Evolutionary conservation across 2,888 invertebrate species (phyloP), one percentile per base, ranked within the genome.

Genomic region (Hartigia nigra): DNA sequence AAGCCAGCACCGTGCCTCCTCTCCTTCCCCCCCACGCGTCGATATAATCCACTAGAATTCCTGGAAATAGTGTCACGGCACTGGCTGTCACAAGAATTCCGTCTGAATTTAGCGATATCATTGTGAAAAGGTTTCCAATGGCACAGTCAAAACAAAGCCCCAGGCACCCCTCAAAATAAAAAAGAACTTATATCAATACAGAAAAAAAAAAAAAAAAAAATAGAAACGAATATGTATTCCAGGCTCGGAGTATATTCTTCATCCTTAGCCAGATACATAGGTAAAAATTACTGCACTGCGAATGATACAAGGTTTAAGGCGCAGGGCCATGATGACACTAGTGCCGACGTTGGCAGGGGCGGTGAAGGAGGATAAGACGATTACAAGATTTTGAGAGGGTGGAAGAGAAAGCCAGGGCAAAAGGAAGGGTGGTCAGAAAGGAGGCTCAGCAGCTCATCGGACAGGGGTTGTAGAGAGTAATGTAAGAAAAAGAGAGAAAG

Each of bases 371-470:
- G 55, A 23, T 55, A 55, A 55, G 55, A 55, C 23, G 55, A 23
- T 55, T 55, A 55, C 55, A 55, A 55, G 55, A 55, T 23, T 55
- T 55, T 23, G 55, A 23, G 55, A 55, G 55, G 55, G 23, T 55
- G 55, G 23, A 23, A 55, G 23, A 55, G 55, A 82, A 84, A 80
- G 80, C 79, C 78, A 70, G 12, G 78, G 77, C 75, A 78, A 80
- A 76, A 32, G 32, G 4, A 72, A 32, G 31, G 31, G 72, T 34
- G 72, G 72, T 72, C 72, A 72, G 72, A 72, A 31, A 72, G 72
- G 72, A 34, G 72, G 55, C 55, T 72, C 32, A 31, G 78, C 76
- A 34, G 77, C 35, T 55, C 70, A 80, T 14, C 32, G 37, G 55
- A 69, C 23, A 11, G 74, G 35, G 31, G 70, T 81, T 74, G 76